Percentiles rank a stretch among this genome's conserved stretches.
These are phyloP conservation scores for Protobothrops mucrosquamatus DNA, from an alignment of 2,113 vertebrate species.

Conservation along the genomic window DNA sequence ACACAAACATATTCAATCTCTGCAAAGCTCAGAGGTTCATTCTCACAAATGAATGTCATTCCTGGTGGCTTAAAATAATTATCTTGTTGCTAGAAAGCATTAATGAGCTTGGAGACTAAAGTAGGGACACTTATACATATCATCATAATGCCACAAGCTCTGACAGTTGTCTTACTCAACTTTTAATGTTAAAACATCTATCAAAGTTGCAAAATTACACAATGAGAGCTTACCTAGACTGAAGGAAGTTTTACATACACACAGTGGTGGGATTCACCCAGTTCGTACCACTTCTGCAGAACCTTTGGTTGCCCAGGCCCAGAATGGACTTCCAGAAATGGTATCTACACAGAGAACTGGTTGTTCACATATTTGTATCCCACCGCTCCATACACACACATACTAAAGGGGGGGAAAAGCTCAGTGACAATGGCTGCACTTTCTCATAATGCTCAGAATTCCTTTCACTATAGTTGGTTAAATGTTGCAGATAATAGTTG, in stretches of 20 bases:
- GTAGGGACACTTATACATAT: background rate
- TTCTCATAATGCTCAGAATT: background rate
- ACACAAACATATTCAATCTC: no score
- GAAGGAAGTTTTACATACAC: background rate
- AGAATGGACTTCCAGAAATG: no score
- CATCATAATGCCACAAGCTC: accelerated
- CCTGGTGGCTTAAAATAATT: no score
- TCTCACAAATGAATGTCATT: no score
- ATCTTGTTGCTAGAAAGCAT: background rate
- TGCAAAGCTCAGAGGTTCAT: no score
- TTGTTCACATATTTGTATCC: no score
- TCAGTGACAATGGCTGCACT: background rate
- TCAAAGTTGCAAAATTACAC: background rate
- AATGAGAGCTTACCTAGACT: no score
- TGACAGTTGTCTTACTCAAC: background rate
- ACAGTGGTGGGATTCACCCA: no score
- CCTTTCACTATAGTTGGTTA: background rate
- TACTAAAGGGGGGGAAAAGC: background rate
- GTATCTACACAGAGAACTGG: no score
- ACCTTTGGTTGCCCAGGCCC: no score
- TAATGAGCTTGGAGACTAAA: accelerated
- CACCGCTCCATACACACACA: background rate
- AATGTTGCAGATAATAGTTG: background rate
- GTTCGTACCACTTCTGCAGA: no score
- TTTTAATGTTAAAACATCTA: background rate